Conservation (phyloP, 2,113 vertebrate species). For the Nematolebias whitei region DNA sequence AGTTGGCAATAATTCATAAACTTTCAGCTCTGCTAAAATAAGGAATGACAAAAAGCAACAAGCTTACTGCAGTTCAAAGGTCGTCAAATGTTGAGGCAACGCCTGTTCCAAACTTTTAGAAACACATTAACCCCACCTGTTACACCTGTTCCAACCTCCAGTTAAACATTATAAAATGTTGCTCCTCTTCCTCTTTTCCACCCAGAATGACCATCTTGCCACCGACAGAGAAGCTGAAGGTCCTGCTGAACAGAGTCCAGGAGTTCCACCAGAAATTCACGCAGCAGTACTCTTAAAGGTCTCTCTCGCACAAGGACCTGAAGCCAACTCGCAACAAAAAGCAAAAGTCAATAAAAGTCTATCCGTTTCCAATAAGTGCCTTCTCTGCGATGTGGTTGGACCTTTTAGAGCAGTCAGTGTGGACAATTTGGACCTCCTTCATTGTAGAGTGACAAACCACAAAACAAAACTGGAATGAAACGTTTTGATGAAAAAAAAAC, state of each 20-base stretch:
- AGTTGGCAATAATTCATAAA: no score
- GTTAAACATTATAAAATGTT: neutral
- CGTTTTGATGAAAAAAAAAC: neutral
- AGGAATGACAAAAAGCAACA: neutral
- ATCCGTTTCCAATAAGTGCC: conserved; percentile 57
- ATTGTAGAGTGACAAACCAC: conserved; percentile 5
- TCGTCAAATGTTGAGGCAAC: neutral
- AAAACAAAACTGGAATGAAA: conserved; percentile 24
- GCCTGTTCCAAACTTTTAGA: neutral
- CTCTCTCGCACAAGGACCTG: neutral
- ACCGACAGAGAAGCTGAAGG: conserved; percentile 83
- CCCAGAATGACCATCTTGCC: conserved; percentile 91
- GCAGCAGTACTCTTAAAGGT: conserved; percentile 79
- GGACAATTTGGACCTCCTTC: conserved; percentile 12
- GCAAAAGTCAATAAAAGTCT: conserved; percentile 38
- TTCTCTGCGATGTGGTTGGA: conserved; percentile 44
- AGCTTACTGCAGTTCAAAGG: neutral
- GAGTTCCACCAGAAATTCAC: conserved; percentile 86
- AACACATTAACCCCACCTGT: neutral
- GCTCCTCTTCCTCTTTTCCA: neutral
- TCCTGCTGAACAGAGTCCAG: conserved; percentile 84
- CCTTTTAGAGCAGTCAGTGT: conserved; percentile 17
- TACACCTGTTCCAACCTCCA: neutral
- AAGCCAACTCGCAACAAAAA: neutral
- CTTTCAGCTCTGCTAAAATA: neutral